A percentile compares a stretch with the other conserved stretches of the same genome.
Conservation (phyloP, 1,140 invertebrate species). For the Achroia grisella region DNA sequence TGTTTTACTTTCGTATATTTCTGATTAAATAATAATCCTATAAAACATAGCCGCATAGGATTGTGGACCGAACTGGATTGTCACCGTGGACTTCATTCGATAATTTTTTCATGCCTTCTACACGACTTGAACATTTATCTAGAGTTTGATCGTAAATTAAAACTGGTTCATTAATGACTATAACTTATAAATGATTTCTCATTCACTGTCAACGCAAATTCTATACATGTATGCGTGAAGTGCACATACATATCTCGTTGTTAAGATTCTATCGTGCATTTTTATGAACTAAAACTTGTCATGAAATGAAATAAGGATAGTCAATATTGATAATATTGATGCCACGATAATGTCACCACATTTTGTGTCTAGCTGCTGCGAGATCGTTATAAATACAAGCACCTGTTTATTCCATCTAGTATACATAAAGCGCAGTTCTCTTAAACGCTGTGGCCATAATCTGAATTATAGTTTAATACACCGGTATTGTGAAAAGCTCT, state of each 20-base stretch:
- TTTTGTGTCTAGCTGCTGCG: slow-evolving; percentile 3
- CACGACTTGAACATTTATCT: slow-evolving; percentile 40
- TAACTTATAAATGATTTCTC: slow-evolving; percentile 50
- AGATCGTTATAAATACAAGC: not conserved
- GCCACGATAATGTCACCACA: slow-evolving; percentile 1
- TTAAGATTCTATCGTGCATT: slow-evolving; percentile 13
- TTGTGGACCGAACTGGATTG: no score
- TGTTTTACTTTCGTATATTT: no score
- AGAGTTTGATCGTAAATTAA: slow-evolving; percentile 47
- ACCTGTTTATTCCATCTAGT: no score
- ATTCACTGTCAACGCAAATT: slow-evolving; percentile 38
- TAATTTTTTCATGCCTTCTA: slow-evolving; percentile 22
- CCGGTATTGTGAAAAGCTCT: not conserved
- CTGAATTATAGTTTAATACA: no score
- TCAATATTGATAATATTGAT: not conserved
- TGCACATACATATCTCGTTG: slow-evolving; percentile 23
- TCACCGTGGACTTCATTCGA: no score
- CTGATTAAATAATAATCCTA: no score
- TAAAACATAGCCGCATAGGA: no score
- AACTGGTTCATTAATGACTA: slow-evolving; percentile 59
- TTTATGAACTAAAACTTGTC: slow-evolving; percentile 2
- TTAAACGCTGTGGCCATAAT: no score
- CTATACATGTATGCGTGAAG: slow-evolving; percentile 27
- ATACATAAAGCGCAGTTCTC: no score
- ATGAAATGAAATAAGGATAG: slow-evolving; percentile 5